Conservation (phyloP, 2,113 vertebrate species). For the Ellobius talpinus region DNA sequence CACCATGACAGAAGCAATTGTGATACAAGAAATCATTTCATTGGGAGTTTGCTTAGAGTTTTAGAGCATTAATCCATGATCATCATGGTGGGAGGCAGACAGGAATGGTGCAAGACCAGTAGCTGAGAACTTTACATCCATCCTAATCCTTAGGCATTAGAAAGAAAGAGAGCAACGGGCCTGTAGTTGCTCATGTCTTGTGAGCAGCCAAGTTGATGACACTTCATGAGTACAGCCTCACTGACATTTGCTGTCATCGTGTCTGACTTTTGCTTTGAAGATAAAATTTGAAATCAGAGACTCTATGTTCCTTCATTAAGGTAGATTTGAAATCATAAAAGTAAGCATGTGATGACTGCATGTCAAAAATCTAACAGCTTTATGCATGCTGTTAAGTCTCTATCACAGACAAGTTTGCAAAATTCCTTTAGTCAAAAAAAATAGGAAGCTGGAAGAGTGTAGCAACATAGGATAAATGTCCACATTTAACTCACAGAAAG, state of each 20-base stretch:
- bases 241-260: background rate
- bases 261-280: background rate
- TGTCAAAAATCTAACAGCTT: background rate
- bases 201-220: background rate
- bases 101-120: background rate
- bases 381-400: background rate
- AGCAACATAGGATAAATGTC: background rate
- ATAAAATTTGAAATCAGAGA: background rate
- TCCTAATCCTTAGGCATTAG: background rate
- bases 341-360: background rate
- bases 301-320: background rate
- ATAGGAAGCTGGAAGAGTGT: background rate
- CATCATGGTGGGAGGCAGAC: background rate
- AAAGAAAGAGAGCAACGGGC: background rate
- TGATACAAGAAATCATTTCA: background rate
- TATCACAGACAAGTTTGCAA: background rate
- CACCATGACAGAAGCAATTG: background rate
- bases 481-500: background rate
- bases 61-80: background rate
- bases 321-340: background rate
- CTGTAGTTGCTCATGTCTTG: background rate
- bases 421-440: background rate
- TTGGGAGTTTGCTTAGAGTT: background rate
- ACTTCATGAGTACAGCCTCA: background rate
- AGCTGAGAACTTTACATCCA: background rate